Base-by-base conservation (phyloP, 2,888 invertebrate genomes). In the Heliconius sara region DNA sequence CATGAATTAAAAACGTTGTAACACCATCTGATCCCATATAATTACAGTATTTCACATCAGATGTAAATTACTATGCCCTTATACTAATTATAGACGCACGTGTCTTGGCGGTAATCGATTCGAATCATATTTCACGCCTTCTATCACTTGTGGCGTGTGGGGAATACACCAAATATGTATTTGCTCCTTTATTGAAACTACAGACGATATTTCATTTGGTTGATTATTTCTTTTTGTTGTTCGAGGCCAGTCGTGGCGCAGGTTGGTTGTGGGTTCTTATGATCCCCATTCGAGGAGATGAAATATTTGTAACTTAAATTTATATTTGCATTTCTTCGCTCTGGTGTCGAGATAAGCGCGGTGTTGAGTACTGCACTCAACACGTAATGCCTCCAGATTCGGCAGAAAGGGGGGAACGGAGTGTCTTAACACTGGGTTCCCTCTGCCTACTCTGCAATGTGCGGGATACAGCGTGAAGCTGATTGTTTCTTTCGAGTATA, bases 111-210 rank as follows among this genome's bases (percentile, higher is more conserved):
- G 83, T 88, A 90, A 91, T 89, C 89, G 87, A 88, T 87, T 87
- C 90, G 88, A 89, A 91, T 90, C 88, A 87, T 88, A 87, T 86
- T 87, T 87, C 83, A 87, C 87, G 80, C 80, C 82, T 86, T 83
- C 86, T 85, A 86, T 89, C 89, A 88, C 89, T 88, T 87, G 87
- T 83, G 22, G 60, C 89, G 88, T 87, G 87, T 84, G 84, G 86
- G 89, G 87, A 90, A 91, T 91, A 91, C 19, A n/a, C 34, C 34
- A 65, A 47, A 34, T 68, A 39, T 39, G 9, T 39, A 71, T 63
- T 47, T 52, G 43, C 63, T 47, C 12, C 22, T 22, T 34, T 43
- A 47, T 52, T n/a, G 66, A 43, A 27, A 43, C 43, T 39, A 52
- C n/a, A 7, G 43, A 19, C 47, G 27, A 43, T 75, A 43, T 25